Percentiles rank a stretch among this genome's conserved stretches.
These are phyloP conservation scores for Drosophila bocki DNA, from an alignment of 1,140 invertebrate genomes.

Conservation along the genomic window DNA sequence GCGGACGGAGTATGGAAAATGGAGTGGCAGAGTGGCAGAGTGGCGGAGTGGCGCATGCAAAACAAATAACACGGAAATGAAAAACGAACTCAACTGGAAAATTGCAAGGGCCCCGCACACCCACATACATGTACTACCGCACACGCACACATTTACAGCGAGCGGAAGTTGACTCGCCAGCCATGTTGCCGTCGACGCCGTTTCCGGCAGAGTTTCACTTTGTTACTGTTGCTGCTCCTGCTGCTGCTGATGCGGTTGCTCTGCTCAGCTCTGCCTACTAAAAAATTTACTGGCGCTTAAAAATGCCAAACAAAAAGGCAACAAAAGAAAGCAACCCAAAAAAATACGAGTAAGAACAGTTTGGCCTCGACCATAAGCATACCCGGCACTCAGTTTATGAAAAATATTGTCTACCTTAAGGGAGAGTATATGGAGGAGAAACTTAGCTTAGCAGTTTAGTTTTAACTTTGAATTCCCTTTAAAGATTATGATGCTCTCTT, in stretches of 20 bases:
- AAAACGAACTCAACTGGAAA: slow-evolving; percentile 81
- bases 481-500: neutral
- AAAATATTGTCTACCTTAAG: neutral
- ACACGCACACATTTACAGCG: slow-evolving; percentile 11
- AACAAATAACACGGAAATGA: slow-evolving; percentile 81
- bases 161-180: slow-evolving; percentile 72
- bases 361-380: slow-evolving; percentile 10
- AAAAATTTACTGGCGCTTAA: slow-evolving; percentile 77
- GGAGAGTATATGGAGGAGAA: neutral
- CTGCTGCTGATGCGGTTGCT: slow-evolving; percentile 44
- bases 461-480: neutral
- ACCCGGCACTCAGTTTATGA: neutral
- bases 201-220: slow-evolving; percentile 60
- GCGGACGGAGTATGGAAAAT: neutral
- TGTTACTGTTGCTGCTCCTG: slow-evolving; percentile 31
- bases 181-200: slow-evolving; percentile 63
- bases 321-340: slow-evolving; percentile 14
- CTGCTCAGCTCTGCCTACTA: slow-evolving; percentile 59
- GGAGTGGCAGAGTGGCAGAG: neutral
- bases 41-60: slow-evolving; percentile 54
- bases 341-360: slow-evolving; percentile 4
- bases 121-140: slow-evolving; percentile 27
- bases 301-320: slow-evolving; percentile 57
- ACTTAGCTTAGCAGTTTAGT: neutral
- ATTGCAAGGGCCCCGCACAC: slow-evolving; percentile 61